Evolutionary conservation across 2,888 invertebrate genomes (phyloP), one percentile per base, ranked within the genome.

Genomic region (Catotricha subobsoleta): DNA sequence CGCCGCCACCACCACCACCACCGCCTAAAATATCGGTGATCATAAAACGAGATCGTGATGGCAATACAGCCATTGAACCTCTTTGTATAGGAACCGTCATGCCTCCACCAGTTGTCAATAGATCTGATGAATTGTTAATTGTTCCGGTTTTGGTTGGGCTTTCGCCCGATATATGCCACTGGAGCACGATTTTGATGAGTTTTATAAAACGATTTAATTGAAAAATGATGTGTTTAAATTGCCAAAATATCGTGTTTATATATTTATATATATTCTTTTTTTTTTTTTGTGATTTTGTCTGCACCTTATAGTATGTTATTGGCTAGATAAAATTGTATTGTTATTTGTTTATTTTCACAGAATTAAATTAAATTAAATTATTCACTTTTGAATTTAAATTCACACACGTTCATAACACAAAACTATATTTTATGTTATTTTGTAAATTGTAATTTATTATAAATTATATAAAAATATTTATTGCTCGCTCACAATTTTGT

Each of bases 21-120:
- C 72, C 72, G 40, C 74, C 75, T 49, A 87, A 68, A 54, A 87
- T 87, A 61, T 87, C 87, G 51, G 83, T 86, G 66, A 87, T 87
- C 83, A 87, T 86, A 66, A 87, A 87, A 49, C 84, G 67, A 46
- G 84, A 82, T 51, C 83, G 70, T 39, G 76, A 74, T 48, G 76
- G 72, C 57, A 71, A 67, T 60, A 68, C 69, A 61, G 67, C 69
- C 69, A 68, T 69, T 49, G 58, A 56, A 46, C 56, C 59, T 51
- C 53, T 53, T 51, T 49, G 60, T 48, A 46, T 49, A 43, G 66
- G 68, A 60, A 66, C 67, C 60, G 65, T 62, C 65, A 54, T 65
- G 59, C 58, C 61, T 58, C 52, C 58, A 58, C 52, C 53, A 55
- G 52, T 55, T 34, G 34, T 20, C 42, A 38, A 44, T 38, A 47